Conservation (phyloP, 2,797 vertebrate species). For the Heliangelus exortis region DNA sequence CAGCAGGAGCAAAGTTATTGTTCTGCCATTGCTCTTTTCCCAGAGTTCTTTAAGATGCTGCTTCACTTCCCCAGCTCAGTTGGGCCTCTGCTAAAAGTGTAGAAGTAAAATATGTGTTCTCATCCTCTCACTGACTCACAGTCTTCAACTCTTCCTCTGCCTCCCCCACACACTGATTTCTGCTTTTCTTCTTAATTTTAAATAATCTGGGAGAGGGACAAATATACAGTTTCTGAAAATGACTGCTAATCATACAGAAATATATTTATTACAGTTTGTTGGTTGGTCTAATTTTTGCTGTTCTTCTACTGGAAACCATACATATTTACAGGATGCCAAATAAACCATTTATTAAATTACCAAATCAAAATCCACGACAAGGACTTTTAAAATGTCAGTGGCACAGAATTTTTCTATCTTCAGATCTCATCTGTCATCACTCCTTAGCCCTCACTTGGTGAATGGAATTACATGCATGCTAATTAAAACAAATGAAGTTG, state of each 20-base stretch:
- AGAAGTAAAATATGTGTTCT: background rate
- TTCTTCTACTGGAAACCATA: background rate
- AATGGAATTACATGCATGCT: background rate
- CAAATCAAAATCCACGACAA: background rate
- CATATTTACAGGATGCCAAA: background rate
- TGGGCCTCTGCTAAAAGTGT: background rate
- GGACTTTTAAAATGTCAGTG: background rate
- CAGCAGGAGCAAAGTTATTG: background rate
- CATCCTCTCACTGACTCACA: conserved; percentile 37
- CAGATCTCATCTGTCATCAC: background rate
- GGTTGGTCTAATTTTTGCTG: background rate
- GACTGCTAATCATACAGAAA: background rate
- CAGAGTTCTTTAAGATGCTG: background rate
- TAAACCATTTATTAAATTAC: background rate
- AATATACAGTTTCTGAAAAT: background rate
- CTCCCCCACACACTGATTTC: conserved; percentile 28
- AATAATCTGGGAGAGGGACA: background rate
- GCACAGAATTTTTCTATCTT: background rate
- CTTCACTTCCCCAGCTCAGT: background rate
- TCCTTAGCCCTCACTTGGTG: background rate
- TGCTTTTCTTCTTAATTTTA: conserved; percentile 32
- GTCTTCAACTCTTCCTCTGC: conserved; percentile 8
- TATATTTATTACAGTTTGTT: background rate
- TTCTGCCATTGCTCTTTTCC: background rate
- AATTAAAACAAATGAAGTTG: conserved; percentile 5